These are phyloP conservation scores for Nesidiocoris tenuis DNA, from an alignment of 2,888 invertebrate genomes.

Conservation along the genomic window DNA sequence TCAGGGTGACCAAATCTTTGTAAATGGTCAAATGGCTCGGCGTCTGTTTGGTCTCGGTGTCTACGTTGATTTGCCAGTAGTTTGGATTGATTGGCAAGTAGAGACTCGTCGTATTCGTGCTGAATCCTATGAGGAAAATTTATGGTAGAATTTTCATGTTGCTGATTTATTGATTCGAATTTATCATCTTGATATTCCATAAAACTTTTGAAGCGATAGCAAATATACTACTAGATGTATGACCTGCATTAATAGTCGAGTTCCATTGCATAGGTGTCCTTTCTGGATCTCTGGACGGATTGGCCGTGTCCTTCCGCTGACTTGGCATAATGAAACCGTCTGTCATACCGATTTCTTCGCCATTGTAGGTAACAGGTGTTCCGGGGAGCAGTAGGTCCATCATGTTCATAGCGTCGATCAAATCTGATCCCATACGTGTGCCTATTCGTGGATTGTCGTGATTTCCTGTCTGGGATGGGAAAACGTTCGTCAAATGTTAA, in stretches of 20 bases:
- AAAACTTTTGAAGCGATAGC: too few species aligned
- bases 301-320: background rate
- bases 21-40: slow-evolving; percentile 49
- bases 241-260: slow-evolving; percentile 59
- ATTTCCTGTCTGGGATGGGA: slow-evolving; percentile 71
- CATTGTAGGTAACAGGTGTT: slow-evolving; percentile 77
- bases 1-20: slow-evolving; percentile 41
- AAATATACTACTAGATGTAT: too few species aligned
- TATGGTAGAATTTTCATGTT: too few species aligned
- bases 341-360: slow-evolving; percentile 80
- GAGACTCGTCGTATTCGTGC: background rate
- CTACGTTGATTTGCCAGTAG: slow-evolving; percentile 60
- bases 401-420: slow-evolving; percentile 69
- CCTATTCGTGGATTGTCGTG: slow-evolving; percentile 67
- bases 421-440: slow-evolving; percentile 58
- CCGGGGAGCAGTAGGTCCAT: slow-evolving; percentile 74
- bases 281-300: slow-evolving; percentile 61
- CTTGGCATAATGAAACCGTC: slow-evolving; percentile 55
- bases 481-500: background rate
- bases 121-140: slow-evolving; percentile 56
- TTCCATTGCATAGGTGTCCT: slow-evolving; percentile 70
- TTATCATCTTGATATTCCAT: too few species aligned
- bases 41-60: slow-evolving; percentile 25
- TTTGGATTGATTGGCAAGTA: slow-evolving; percentile 68
- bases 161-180: too few species aligned